Evolutionary conservation across 1,140 invertebrate genomes (phyloP).

Genomic region (Drosophila rhopaloa): DNA sequence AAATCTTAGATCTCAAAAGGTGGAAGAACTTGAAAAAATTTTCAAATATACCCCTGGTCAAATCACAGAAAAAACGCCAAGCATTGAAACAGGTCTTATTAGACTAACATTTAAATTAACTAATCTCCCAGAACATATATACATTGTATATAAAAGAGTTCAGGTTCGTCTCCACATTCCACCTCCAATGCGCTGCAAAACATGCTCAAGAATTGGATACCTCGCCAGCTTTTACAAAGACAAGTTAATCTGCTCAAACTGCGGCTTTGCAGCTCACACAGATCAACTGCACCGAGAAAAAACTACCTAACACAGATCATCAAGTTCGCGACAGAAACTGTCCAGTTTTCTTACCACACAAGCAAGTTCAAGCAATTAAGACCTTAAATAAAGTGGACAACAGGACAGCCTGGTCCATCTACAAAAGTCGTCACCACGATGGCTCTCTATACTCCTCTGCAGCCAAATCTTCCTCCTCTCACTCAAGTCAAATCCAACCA

Average conservation of each 20-base stretch:
- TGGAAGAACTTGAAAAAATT: no score
- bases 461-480: no score
- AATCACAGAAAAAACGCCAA: no score
- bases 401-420: background rate
- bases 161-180: background rate
- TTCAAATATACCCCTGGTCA: no score
- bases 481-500: background rate
- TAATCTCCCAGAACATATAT: background rate
- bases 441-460: background rate
- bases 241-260: no score
- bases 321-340: no score
- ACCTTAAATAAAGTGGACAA: background rate
- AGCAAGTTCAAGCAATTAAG: background rate
- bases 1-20: no score
- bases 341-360: background rate
- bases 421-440: background rate
- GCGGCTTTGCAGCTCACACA: no score
- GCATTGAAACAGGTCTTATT: background rate
- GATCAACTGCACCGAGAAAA: no score
- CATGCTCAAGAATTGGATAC: background rate
- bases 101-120: no score
- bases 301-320: no score
- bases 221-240: background rate
- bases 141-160: slow-evolving; percentile 4
- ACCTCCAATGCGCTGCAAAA: background rate